These are phyloP conservation scores for Calliphora vicina DNA, from an alignment of 1,140 invertebrate genomes.

Conservation along the genomic window DNA sequence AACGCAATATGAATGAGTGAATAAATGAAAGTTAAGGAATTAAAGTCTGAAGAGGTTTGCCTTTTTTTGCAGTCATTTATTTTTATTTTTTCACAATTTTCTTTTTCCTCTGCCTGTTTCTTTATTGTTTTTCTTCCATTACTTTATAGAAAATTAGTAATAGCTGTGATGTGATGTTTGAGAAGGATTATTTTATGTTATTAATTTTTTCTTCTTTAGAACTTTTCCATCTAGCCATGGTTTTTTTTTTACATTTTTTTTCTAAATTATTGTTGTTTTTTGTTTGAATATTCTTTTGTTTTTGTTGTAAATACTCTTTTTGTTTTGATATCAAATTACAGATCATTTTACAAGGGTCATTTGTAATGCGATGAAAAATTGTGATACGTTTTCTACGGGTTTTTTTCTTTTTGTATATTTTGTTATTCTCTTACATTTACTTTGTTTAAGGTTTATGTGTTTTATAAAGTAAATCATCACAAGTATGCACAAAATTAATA, in stretches of 20 bases:
- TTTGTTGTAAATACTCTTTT: background rate
- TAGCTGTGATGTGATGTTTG: background rate
- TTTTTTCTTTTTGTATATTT: background rate
- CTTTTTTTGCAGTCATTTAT: background rate
- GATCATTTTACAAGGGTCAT: conserved; percentile 14
- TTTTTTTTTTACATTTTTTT: background rate
- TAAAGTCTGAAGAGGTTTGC: background rate
- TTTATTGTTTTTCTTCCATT: background rate
- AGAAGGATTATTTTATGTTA: background rate
- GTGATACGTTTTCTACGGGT: background rate
- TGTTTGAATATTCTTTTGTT: background rate
- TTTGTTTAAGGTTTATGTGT: background rate
- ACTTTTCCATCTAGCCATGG: background rate
- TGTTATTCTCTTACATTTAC: background rate
- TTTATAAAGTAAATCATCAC: background rate
- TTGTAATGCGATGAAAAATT: background rate
- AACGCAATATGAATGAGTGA: background rate
- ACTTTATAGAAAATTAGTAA: background rate
- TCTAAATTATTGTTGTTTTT: background rate
- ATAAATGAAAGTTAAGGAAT: background rate
- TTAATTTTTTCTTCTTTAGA: background rate
- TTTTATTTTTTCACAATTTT: background rate
- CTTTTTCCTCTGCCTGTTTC: background rate
- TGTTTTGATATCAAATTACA: conserved; percentile 1
- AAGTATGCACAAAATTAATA: background rate